Evolutionary conservation across 2,113 vertebrate genomes (phyloP).

Genomic region (Caranx ignobilis): DNA sequence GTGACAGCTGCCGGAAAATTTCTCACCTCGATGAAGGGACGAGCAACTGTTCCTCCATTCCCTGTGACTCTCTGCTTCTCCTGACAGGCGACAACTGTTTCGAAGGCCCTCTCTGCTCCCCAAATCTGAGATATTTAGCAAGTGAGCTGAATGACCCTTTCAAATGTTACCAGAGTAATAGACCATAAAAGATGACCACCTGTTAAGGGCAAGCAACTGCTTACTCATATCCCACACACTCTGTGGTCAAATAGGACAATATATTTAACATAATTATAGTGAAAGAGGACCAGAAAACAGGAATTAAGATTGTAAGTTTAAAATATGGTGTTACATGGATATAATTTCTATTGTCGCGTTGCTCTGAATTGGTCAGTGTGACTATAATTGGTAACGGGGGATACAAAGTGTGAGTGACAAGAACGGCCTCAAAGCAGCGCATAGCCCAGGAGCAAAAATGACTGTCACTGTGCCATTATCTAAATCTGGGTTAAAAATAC

Average conservation of each 20-base stretch:
- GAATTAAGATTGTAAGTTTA: conserved; percentile 31
- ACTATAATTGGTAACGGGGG: conserved; percentile 61
- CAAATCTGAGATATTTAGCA: conserved; percentile 85
- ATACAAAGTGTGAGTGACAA: conserved; percentile 73
- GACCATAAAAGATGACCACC: conserved; percentile 87
- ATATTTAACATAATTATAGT: background rate
- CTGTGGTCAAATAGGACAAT: conserved; percentile 47
- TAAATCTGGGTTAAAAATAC: conserved; percentile 73
- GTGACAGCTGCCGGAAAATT: conserved; percentile 88
- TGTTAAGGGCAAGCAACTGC: conserved; percentile 94
- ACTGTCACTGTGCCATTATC: conserved; percentile 63
- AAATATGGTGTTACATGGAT: conserved; percentile 7
- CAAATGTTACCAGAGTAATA: conserved; percentile 86
- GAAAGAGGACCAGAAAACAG: conserved; percentile 35
- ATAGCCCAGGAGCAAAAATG: conserved; percentile 60
- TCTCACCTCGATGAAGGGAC: conserved; percentile 79
- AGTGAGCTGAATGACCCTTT: conserved; percentile 87
- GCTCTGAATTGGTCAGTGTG: conserved; percentile 58
- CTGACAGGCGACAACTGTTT: conserved; percentile 93
- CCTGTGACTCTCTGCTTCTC: conserved; percentile 67
- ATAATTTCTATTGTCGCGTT: conserved; percentile 28
- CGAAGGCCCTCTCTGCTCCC: conserved; percentile 83
- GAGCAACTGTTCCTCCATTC: conserved; percentile 89
- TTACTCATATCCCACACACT: conserved; percentile 75
- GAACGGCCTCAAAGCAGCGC: conserved; percentile 50